phyloP scores from a whole-genome alignment of 2,113 vertebrate genomes.

The Chionomys nivalis region DNA sequence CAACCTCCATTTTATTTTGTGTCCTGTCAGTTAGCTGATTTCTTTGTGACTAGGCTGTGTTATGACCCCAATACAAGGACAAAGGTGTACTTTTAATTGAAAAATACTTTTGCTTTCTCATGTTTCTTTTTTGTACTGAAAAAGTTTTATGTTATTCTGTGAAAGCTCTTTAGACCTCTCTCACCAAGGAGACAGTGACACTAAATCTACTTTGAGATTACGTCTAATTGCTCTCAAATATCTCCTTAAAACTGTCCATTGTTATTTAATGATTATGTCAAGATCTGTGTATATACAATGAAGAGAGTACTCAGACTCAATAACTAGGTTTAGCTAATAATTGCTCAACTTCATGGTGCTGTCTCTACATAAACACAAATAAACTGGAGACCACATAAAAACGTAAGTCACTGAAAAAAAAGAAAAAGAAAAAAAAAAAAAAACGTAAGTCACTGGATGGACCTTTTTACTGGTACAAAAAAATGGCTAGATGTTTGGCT shows the following conservation, averaged over 20 bases:
- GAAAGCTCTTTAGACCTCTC: background rate
- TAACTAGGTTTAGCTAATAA: background rate
- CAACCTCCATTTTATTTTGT: background rate
- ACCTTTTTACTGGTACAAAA: background rate
- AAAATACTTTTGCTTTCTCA: background rate
- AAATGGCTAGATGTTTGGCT: background rate
- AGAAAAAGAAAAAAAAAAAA: too few relatives aligned
- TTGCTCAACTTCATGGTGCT: background rate
- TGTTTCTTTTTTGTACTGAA: background rate
- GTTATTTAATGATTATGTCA: background rate
- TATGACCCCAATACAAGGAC: background rate
- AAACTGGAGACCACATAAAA: background rate
- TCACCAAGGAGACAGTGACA: background rate
- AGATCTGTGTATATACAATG: background rate
- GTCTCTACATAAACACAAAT: background rate
- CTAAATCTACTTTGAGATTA: background rate
- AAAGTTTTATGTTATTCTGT: background rate
- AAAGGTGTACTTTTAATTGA: background rate
- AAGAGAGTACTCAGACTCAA: background rate
- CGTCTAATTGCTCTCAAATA: background rate
- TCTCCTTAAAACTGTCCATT: background rate
- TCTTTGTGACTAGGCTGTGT: background rate
- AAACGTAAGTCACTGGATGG: background rate
- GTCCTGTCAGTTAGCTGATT: background rate
- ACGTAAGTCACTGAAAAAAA: fast-evolving